Evolutionary conservation across 2,113 vertebrate species (phyloP).

Genomic region (human (Homo sapiens)): GRCh38 chr14:94906001-94906500

Average conservation of each 20-base stretch:
- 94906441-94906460: accelerated
- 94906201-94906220: accelerated
- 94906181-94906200: accelerated
- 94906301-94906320: background rate
- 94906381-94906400: background rate
- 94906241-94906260: accelerated
- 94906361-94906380: accelerated
- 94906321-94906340: background rate
- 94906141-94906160: background rate
- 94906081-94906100: background rate
- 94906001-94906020: background rate
- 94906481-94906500: too few relatives aligned
- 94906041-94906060: background rate
- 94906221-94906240: accelerated
- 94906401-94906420: background rate
- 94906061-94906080: background rate
- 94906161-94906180: background rate
- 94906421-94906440: background rate
- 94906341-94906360: accelerated
- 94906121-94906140: background rate
- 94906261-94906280: accelerated
- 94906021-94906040: background rate
- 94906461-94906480: background rate
- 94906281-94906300: accelerated
- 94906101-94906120: background rate